These are phyloP conservation scores for Tigriopus californicus DNA, from an alignment of 2,888 invertebrate genomes.

Conservation along the genomic window DNA sequence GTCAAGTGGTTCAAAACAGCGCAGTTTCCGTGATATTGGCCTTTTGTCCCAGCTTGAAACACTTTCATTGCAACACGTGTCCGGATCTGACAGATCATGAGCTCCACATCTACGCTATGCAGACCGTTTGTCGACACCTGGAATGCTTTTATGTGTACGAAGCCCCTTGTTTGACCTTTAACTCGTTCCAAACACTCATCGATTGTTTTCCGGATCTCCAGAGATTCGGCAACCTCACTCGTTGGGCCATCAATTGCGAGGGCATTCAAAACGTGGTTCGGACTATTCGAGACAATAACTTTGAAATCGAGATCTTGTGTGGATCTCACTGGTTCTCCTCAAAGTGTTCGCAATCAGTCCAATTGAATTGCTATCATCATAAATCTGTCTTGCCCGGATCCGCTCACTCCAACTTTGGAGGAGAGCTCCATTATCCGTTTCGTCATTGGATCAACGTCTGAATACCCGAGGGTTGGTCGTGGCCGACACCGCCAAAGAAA, in stretches of 20 bases:
- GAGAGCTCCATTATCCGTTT: too few species aligned
- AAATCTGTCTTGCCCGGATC: too few species aligned
- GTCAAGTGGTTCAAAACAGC: slow-evolving; percentile 11
- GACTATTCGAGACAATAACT: slow-evolving; percentile 5
- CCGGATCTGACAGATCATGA: background rate
- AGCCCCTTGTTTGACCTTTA: slow-evolving; percentile 3
- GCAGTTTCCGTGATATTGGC: background rate
- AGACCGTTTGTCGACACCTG: background rate
- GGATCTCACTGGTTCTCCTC: slow-evolving; percentile 13
- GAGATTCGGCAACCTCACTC: slow-evolving; percentile 9
- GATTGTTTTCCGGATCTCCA: slow-evolving; percentile 3
- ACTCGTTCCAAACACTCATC: background rate
- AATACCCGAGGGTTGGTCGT: too few species aligned
- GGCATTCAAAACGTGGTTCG: slow-evolving; percentile 9
- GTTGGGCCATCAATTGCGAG: slow-evolving; percentile 12
- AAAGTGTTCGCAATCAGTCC: background rate
- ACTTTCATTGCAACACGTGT: slow-evolving; percentile 6
- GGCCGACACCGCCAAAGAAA: too few species aligned
- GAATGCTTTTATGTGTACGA: slow-evolving; percentile 11
- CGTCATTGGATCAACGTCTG: too few species aligned
- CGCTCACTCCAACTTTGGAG: too few species aligned
- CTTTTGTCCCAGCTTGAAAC: background rate
- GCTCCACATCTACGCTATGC: background rate
- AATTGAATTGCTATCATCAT: background rate
- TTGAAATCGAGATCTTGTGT: slow-evolving; percentile 5